phyloP scores from a whole-genome alignment of 64 coral and sea anemone species.

The Trachythela sp. region DNA sequence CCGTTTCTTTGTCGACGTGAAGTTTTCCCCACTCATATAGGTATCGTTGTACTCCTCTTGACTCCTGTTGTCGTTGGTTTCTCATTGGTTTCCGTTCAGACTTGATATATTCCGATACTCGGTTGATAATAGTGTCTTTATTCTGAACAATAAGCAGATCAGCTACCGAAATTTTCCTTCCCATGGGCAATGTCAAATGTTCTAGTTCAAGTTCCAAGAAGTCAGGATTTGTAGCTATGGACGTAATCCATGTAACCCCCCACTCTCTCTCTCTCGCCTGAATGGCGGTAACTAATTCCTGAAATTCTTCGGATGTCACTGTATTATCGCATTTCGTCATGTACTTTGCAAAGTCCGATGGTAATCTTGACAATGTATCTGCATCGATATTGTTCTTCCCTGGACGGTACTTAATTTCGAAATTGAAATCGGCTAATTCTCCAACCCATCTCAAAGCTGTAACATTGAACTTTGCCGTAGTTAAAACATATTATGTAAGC shows the following conservation, averaged over 20 bases:
- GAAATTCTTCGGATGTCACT: not conserved
- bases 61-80: constrained; percentile 23
- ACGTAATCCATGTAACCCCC: too few relatives aligned
- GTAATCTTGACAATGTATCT: constrained; percentile 32
- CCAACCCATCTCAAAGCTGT: constrained; percentile 24
- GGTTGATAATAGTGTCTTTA: constrained; percentile 1
- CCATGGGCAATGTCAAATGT: too few relatives aligned
- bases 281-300: too few relatives aligned
- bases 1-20: not conserved
- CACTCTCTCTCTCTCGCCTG: too few relatives aligned
- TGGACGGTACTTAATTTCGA: constrained; percentile 32
- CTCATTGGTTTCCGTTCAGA: not conserved
- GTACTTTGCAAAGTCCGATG: not conserved
- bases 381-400: constrained; percentile 25
- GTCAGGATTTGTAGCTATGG: too few relatives aligned
- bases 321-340: not conserved
- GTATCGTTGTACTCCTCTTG: constrained; percentile 28
- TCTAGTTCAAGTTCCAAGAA: too few relatives aligned
- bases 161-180: too few relatives aligned
- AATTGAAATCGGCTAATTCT: constrained; percentile 43
- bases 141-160: not conserved
- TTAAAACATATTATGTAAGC: not conserved
- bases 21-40: constrained; percentile 21
- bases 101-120: not conserved
- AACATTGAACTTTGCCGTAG: constrained; percentile 36